Conservation (phyloP, 2,888 invertebrate species). For the Dendrolimus pini region DNA sequence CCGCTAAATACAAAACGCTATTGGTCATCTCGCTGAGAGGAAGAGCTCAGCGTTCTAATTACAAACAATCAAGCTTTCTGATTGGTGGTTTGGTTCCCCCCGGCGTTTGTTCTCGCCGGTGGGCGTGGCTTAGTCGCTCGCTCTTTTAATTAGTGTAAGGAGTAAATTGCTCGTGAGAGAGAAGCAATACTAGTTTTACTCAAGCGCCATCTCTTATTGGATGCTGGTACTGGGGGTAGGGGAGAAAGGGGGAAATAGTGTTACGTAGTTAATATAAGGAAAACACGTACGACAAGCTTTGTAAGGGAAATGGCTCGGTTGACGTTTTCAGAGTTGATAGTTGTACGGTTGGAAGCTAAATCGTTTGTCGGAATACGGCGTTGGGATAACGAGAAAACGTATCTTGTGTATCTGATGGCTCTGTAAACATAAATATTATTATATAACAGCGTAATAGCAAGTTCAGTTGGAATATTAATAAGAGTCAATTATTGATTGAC, state of each 20-base stretch:
- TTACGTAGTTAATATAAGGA: slow-evolving; percentile 70
- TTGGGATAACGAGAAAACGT: slow-evolving; percentile 17
- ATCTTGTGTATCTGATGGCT: not conserved
- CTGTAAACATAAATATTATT: not conserved
- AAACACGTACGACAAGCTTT: slow-evolving; percentile 67
- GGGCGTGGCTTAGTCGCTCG: slow-evolving; percentile 69
- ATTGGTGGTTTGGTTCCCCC: slow-evolving; percentile 66
- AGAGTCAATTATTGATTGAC: no score
- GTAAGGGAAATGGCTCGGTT: slow-evolving; percentile 65
- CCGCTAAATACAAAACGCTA: slow-evolving; percentile 61
- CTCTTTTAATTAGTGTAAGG: slow-evolving; percentile 78
- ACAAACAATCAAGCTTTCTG: slow-evolving; percentile 72
- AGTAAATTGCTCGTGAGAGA: slow-evolving; percentile 76
- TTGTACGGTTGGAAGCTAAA: slow-evolving; percentile 39
- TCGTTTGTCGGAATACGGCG: slow-evolving; percentile 34
- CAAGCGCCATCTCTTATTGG: slow-evolving; percentile 72
- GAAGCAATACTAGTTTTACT: slow-evolving; percentile 50
- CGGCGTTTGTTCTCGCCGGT: slow-evolving; percentile 68
- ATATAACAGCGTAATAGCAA: not conserved
- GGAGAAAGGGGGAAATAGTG: slow-evolving; percentile 56
- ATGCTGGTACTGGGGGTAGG: slow-evolving; percentile 56
- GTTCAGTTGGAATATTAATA: no score
- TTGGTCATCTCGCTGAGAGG: slow-evolving; percentile 69
- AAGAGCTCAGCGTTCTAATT: slow-evolving; percentile 71
- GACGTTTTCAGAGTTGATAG: slow-evolving; percentile 62